phyloP scores from a whole-genome alignment of 30 jellyfish, hydroid and myxozoan genomes.

The Catostylus mosaicus region DNA sequence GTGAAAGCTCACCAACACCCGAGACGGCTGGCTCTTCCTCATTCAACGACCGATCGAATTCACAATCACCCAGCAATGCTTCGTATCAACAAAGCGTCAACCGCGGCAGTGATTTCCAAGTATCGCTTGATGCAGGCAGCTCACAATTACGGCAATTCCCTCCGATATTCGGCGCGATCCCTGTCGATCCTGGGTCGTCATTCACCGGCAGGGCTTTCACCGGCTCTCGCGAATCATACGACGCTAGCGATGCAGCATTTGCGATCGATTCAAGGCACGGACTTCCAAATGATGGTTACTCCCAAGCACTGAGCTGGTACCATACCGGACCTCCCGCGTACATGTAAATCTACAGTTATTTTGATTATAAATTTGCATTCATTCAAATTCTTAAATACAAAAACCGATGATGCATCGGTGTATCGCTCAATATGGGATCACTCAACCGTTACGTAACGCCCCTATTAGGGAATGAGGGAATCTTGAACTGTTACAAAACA shows the following conservation, averaged over 20 bases:
- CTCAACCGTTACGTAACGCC: too few relatives aligned
- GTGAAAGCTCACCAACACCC: neutral
- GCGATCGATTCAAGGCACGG: conserved; percentile 48
- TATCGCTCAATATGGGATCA: too few relatives aligned
- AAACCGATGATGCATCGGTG: too few relatives aligned
- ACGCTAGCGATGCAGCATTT: conserved; percentile 28
- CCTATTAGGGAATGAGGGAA: too few relatives aligned
- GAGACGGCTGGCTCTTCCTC: conserved; percentile 30
- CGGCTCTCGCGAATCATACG: conserved; percentile 58
- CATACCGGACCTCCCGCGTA: conserved; percentile 72
- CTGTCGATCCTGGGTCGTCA: conserved; percentile 34
- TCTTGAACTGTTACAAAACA: too few relatives aligned
- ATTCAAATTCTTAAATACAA: neutral
- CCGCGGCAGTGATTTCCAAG: conserved; percentile 30
- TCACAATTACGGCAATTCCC: conserved; percentile 39
- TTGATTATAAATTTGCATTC: neutral
- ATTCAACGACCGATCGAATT: conserved; percentile 28
- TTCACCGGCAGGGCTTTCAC: conserved; percentile 39
- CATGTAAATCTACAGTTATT: conserved; percentile 14
- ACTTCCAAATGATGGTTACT: conserved; percentile 43
- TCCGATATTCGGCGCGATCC: conserved; percentile 31
- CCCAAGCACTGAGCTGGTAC: conserved; percentile 56
- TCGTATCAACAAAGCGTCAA: conserved; percentile 40
- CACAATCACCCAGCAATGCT: conserved; percentile 43
- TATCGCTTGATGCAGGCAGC: conserved; percentile 17